These are phyloP conservation scores for Macrophya alboannulata DNA, from an alignment of 2,888 invertebrate species.

Conservation along the genomic window DNA sequence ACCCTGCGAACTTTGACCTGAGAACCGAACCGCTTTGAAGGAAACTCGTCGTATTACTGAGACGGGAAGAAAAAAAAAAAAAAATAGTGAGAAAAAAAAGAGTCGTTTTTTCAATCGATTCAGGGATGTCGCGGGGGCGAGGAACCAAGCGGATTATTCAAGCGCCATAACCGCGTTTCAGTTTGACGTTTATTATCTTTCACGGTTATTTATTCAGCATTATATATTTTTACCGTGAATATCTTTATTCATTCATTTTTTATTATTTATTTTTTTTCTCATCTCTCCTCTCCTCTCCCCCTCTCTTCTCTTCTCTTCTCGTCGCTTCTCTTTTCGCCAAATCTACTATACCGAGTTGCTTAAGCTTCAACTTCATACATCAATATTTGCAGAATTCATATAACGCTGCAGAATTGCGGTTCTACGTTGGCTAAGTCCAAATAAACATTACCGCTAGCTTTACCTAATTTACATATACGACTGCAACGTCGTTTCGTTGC, in stretches of 20 bases:
- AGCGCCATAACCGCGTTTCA: slow-evolving; percentile 1
- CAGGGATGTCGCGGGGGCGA: not conserved
- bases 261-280: not conserved
- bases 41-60: not conserved
- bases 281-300: not conserved
- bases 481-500: not conserved
- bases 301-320: not conserved
- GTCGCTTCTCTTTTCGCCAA: not conserved
- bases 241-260: not conserved
- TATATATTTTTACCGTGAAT: not conserved
- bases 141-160: not conserved
- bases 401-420: not conserved
- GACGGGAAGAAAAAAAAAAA: not conserved
- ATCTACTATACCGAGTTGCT: not conserved
- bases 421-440: not conserved
- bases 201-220: slow-evolving; percentile 26
- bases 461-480: not conserved
- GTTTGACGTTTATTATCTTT: slow-evolving; percentile 2
- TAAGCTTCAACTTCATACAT: not conserved
- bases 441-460: not conserved
- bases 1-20: not conserved
- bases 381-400: slow-evolving; percentile 31
- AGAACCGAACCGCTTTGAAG: slow-evolving; percentile 10
- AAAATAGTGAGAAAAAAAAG: not conserved
- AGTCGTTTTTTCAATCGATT: slow-evolving; percentile 30